Percentiles rank a stretch among this genome's conserved stretches.
Conservation (phyloP, 2,797 vertebrate genomes). For the Coreius guichenoti region DNA sequence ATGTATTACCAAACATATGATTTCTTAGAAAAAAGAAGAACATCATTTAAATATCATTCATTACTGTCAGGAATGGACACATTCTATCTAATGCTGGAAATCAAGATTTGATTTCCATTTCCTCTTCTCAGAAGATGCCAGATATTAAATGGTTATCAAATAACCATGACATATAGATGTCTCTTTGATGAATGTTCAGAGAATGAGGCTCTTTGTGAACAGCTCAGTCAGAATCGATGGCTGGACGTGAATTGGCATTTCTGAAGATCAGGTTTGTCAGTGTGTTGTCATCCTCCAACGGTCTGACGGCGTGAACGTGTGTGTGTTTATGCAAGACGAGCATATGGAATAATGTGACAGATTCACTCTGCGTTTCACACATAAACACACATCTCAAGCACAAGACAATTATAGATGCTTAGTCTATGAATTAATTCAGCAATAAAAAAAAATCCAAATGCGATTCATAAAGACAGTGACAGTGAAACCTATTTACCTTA, state of each 20-base stretch:
- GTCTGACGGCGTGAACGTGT: constrained; percentile 38
- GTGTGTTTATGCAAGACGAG: not conserved
- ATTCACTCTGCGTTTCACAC: not conserved
- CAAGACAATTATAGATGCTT: not conserved
- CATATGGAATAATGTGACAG: constrained; percentile 7
- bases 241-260: not conserved
- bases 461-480: too few relatives aligned
- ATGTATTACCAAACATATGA: not conserved
- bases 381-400: not conserved
- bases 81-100: not conserved
- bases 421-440: too few relatives aligned
- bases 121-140: not conserved
- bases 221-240: not conserved
- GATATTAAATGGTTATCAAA: not conserved
- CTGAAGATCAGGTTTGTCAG: constrained; percentile 6
- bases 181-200: not conserved
- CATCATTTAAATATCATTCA: not conserved
- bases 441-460: too few relatives aligned
- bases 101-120: not conserved
- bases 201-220: not conserved
- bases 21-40: not conserved
- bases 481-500: too few relatives aligned
- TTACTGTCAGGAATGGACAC: not conserved
- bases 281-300: not conserved
- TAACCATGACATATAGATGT: not conserved